These are phyloP conservation scores for Zele albiditarsus DNA, from an alignment of 2,888 invertebrate species.

Conservation along the genomic window DNA sequence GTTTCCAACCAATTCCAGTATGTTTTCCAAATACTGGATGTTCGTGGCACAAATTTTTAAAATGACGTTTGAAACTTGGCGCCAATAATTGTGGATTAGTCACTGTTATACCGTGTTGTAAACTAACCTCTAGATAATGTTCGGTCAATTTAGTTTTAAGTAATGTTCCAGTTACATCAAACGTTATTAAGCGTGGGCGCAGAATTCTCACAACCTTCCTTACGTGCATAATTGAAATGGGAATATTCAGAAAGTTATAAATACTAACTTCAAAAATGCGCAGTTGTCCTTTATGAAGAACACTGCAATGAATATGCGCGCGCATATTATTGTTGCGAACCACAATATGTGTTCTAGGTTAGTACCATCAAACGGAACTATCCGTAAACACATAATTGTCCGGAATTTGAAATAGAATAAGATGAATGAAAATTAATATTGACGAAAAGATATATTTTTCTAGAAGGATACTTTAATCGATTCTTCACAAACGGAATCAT, in stretches of 20 bases:
- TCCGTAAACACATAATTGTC: neutral
- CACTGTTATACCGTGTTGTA: conserved; percentile 79
- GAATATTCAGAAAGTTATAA: neutral
- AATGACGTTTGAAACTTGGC: conserved; percentile 79
- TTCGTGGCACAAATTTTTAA: conserved; percentile 77
- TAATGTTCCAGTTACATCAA: conserved; percentile 91
- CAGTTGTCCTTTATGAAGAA: no score
- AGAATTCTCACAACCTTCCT: conserved; percentile 71
- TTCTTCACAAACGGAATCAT: conserved; percentile 70
- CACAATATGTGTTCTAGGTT: no score
- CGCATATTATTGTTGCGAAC: no score
- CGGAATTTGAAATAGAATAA: neutral
- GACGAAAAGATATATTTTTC: conserved; percentile 48
- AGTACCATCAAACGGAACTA: no score
- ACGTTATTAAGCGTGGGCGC: conserved; percentile 82
- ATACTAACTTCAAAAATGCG: no score
- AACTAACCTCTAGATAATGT: conserved; percentile 83
- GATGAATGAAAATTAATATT: conserved; percentile 5
- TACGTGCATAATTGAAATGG: neutral
- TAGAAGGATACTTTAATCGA: conserved; percentile 67
- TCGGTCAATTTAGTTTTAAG: conserved; percentile 72
- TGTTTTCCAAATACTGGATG: conserved; percentile 88
- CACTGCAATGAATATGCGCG: no score
- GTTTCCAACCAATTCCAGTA: conserved; percentile 81
- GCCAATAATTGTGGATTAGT: conserved; percentile 76